Evolutionary conservation across 2,113 vertebrate species (phyloP), one percentile per base, ranked within the genome.

Genomic region (Eudyptes chrysolophus): DNA sequence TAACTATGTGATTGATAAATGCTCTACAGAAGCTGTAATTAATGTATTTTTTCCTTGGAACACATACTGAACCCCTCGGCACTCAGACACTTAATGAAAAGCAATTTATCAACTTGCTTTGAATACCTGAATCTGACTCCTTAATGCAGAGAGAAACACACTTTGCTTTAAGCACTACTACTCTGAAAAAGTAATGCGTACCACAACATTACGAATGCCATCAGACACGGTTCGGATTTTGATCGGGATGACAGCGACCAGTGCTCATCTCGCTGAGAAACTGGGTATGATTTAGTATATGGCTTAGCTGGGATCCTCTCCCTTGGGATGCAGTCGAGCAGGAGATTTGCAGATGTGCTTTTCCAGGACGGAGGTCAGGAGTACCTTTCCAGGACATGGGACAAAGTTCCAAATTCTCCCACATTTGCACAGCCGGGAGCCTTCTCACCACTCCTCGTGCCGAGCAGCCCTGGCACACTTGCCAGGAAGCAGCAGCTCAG

Each of bases 101-200:
- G 84, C 92, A 94, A 98, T 93, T 96, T 97, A 97, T 96, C 96
- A 98, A 83, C 81, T 95, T 77, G 96, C 95, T 97, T 84, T 92
- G 92, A 97, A 95, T 57, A 95, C 83, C 80, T 75, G 72, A 94
- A 90, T 86, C 71, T 75, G 74, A 92, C 74, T 97, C 93, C 88
- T 68, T 93, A 96, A 96, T 16, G 58, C 70, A 93, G 70, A 92
- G 88, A 89, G 86, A 81, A 89, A 72, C 71, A 84, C 70, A 17
- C 71, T 89, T 82, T 32, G 82, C 96, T 97, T 87, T 49, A 92
- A 97, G 94, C 57, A 80, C 65, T 48, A 60, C 70, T 64, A 71
- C 69, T 72, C 32, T 1, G 57, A 58, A 70, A 40, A 46, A 58
- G 64, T 44, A 93, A 89, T 0, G 20, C 1, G 6, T 18, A 9